Percentiles rank a stretch among this genome's conserved stretches.
Evolutionary conservation across 2,113 vertebrate genomes (phyloP).

Genomic region (Cynopterus brachyotis): DNA sequence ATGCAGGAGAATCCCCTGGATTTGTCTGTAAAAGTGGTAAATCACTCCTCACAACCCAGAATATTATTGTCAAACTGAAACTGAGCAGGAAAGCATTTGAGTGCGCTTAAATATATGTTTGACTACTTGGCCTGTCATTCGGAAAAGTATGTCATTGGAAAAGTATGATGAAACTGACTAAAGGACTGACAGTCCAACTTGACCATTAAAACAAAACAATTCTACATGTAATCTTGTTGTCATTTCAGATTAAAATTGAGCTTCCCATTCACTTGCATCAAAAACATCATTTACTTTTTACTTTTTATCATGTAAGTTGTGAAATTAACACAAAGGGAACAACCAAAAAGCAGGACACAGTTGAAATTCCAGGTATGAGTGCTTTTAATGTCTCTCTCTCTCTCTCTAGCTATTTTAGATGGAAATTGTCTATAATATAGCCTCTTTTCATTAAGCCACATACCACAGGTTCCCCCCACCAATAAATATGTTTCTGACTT

Average conservation of each 20-base stretch:
- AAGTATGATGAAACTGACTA: background rate
- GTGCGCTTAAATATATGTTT: background rate
- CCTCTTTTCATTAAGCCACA: background rate
- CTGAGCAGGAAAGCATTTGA: slow-evolving; percentile 30
- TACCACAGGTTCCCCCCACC: background rate
- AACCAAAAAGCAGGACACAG: slow-evolving; percentile 93
- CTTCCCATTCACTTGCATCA: slow-evolving; percentile 96
- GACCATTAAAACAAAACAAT: slow-evolving; percentile 64
- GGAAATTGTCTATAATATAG: background rate
- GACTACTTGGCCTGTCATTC: background rate
- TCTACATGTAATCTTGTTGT: slow-evolving; percentile 72
- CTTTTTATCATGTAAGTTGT: slow-evolving; percentile 98
- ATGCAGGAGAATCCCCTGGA: background rate
- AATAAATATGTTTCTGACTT: slow-evolving; percentile 20
- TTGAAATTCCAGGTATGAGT: slow-evolving; percentile 92
- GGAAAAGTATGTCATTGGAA: background rate
- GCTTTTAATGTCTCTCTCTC: slow-evolving; percentile 57
- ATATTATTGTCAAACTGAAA: slow-evolving; percentile 11
- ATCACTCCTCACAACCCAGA: background rate
- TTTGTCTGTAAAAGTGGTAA: background rate
- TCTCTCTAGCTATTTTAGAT: slow-evolving; percentile 36
- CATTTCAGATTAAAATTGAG: slow-evolving; percentile 94
- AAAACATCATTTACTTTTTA: slow-evolving; percentile 97
- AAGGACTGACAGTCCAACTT: slow-evolving; percentile 54
- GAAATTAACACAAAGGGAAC: slow-evolving; percentile 95